Percentiles rank a stretch among this genome's conserved stretches.
These are phyloP conservation scores for Drosophila virilis DNA, from an alignment of 1,140 invertebrate species.

Conservation along the genomic window DNA sequence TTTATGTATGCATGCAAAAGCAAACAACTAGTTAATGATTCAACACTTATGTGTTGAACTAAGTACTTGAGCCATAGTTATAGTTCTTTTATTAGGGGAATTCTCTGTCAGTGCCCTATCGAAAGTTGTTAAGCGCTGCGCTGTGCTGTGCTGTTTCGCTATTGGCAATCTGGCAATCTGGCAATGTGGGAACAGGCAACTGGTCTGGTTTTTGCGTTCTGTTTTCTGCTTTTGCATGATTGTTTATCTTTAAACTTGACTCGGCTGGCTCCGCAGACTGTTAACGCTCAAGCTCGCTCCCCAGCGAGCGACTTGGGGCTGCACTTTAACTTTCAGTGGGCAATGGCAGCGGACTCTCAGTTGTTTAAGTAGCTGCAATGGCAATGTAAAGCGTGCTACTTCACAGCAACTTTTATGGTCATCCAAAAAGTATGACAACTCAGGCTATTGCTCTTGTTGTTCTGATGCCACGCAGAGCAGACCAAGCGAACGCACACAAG, in stretches of 20 bases:
- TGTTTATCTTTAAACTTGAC: conserved; percentile 76
- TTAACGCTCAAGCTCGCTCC: conserved; percentile 53
- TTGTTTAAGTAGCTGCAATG: conserved; percentile 49
- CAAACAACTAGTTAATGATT: not conserved
- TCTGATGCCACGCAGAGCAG: conserved; percentile 23
- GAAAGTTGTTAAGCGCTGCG: conserved; percentile 2
- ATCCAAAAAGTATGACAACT: conserved; percentile 82
- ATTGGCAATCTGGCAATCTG: conserved; percentile 5
- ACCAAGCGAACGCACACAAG: conserved; percentile 23
- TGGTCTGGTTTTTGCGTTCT: conserved; percentile 7
- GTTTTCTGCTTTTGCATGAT: conserved; percentile 37
- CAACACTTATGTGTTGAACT: not conserved
- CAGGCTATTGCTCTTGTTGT: conserved; percentile 72
- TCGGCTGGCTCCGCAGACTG: conserved; percentile 70
- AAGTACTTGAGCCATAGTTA: not conserved
- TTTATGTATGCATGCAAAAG: not conserved
- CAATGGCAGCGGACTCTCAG: conserved; percentile 14
- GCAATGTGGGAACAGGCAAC: conserved; percentile 1
- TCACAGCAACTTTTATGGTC: conserved; percentile 81
- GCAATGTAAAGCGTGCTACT: conserved; percentile 70
- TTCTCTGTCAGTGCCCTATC: not conserved
- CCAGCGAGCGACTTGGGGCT: conserved; percentile 61
- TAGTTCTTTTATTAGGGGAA: not conserved
- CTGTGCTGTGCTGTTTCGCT: not conserved
- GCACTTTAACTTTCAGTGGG: conserved; percentile 60